Evolutionary conservation across 2,888 invertebrate genomes (phyloP), one percentile per base, ranked within the genome.

Genomic region (Microplitis manilae): DNA sequence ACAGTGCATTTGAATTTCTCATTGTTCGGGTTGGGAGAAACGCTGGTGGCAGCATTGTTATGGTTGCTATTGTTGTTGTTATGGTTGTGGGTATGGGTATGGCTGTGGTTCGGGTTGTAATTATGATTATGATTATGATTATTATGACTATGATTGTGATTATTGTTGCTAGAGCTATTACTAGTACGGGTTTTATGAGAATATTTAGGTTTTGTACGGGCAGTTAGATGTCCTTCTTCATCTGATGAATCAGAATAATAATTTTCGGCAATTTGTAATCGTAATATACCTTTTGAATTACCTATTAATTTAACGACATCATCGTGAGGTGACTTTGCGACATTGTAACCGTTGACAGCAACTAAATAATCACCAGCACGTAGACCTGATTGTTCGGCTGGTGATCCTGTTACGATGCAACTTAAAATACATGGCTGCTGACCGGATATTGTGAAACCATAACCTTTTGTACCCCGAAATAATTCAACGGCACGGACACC

Each of bases 391-490:
- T 94, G 92, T 86, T 97, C 97, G 0, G 98, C 98, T 2, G 98
- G 97, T 78, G 96, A 96, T 83, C 95, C 95, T 68, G 93, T 92
- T 0, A 97, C 97, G 84, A 98, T 98, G 85, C 97, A 97, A 73
- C 97, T 97, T 77, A 98, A 92, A 80, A 98, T 96, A 89, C 98
- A 98, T 0, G 98, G 98, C 87, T 97, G 95, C 89, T 98, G 98
- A 2, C 98, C 98, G 1, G 98, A 97, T 87, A 98, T 98, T 30
- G 98, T 98, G 88, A 98, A 98, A n/a, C 98, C 98, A 89, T 97
- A 98, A 7, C 98, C 98, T 85, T 95, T 96, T 79, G 94, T 93
- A 2, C 98, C 97, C 80, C 98, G 92, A 7, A 94, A 93, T 64
- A 98, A 94, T 86, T 98, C 96, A 75, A 98, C 95, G 50, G 95